Percentiles rank a stretch among this genome's conserved stretches.
Conservation (phyloP, 2,113 vertebrate species). For the Aphyosemion australe region DNA sequence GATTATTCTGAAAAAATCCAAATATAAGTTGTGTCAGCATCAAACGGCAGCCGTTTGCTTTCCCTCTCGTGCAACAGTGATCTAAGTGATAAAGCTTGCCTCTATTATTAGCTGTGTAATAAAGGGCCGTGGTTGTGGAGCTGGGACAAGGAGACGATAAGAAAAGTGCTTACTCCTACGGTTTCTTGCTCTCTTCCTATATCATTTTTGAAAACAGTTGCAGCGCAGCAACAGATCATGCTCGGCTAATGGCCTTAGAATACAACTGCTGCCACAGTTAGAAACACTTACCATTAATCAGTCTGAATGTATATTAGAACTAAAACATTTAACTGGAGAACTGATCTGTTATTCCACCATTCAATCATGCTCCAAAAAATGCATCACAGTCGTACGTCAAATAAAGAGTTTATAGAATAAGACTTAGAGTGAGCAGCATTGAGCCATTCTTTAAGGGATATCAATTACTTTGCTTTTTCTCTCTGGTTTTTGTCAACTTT, state of each 20-base stretch:
- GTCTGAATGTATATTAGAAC: constrained; percentile 47
- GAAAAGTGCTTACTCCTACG: constrained; percentile 68
- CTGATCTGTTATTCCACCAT: constrained; percentile 21
- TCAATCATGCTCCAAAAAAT: constrained; percentile 23
- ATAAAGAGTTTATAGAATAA: constrained; percentile 22
- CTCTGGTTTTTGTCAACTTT: constrained; percentile 32
- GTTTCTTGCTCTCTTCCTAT: constrained; percentile 53
- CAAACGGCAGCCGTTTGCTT: constrained; percentile 33
- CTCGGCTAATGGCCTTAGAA: constrained; percentile 60
- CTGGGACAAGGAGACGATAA: constrained; percentile 73
- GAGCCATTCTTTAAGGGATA: constrained; percentile 21
- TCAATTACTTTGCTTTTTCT: constrained; percentile 24
- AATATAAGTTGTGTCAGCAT: constrained; percentile 51
- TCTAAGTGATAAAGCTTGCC: constrained; percentile 52
- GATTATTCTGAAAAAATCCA: constrained; percentile 21
- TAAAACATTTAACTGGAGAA: constrained; percentile 48
- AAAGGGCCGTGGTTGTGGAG: constrained; percentile 55
- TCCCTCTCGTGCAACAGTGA: constrained; percentile 36
- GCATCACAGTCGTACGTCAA: constrained; percentile 20
- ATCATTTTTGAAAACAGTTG: constrained; percentile 69
- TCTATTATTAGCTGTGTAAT: constrained; percentile 71
- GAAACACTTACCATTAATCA: constrained; percentile 65
- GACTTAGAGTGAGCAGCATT: constrained; percentile 7
- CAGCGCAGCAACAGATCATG: constrained; percentile 54
- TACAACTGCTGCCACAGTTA: constrained; percentile 60